Conservation (phyloP, 2,888 invertebrate genomes). For the Amphipyra berbera region DNA sequence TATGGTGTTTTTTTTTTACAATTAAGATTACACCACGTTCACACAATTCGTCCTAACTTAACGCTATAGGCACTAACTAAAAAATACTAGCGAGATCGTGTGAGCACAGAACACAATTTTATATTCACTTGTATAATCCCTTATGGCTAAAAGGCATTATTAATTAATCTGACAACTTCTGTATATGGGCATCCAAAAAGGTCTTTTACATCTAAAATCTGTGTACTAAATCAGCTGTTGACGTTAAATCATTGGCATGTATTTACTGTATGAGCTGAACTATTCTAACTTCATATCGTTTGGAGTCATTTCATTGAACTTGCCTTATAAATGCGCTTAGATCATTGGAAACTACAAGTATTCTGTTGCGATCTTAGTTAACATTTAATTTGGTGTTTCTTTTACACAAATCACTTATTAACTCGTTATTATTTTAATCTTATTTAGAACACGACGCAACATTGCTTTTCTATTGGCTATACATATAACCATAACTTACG, state of each 20-base stretch:
- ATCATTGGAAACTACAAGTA: slow-evolving; percentile 57
- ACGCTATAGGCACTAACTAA: slow-evolving; percentile 87
- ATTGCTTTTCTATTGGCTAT: slow-evolving; percentile 57
- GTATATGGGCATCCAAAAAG: slow-evolving; percentile 81
- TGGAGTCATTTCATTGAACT: slow-evolving; percentile 38
- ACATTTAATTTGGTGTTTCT: slow-evolving; percentile 42
- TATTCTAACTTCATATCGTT: slow-evolving; percentile 33
- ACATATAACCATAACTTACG: slow-evolving; percentile 54
- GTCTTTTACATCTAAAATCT: slow-evolving; percentile 68
- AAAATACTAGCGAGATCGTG: slow-evolving; percentile 88
- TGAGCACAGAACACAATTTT: slow-evolving; percentile 88
- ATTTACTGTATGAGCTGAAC: slow-evolving; percentile 55
- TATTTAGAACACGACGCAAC: slow-evolving; percentile 53
- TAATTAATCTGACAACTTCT: slow-evolving; percentile 75
- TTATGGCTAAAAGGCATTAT: slow-evolving; percentile 85
- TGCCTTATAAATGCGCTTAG: slow-evolving; percentile 58
- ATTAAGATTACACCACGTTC: slow-evolving; percentile 68
- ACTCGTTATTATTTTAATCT: slow-evolving; percentile 33
- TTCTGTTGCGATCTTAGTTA: slow-evolving; percentile 24
- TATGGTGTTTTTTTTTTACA: slow-evolving; percentile 67
- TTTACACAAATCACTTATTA: slow-evolving; percentile 43
- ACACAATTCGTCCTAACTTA: slow-evolving; percentile 85
- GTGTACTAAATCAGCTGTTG: slow-evolving; percentile 60
- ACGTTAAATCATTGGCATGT: slow-evolving; percentile 69
- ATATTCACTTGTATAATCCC: slow-evolving; percentile 76